phyloP scores from a whole-genome alignment of 2,888 invertebrate species.

The Philaethria dido region DNA sequence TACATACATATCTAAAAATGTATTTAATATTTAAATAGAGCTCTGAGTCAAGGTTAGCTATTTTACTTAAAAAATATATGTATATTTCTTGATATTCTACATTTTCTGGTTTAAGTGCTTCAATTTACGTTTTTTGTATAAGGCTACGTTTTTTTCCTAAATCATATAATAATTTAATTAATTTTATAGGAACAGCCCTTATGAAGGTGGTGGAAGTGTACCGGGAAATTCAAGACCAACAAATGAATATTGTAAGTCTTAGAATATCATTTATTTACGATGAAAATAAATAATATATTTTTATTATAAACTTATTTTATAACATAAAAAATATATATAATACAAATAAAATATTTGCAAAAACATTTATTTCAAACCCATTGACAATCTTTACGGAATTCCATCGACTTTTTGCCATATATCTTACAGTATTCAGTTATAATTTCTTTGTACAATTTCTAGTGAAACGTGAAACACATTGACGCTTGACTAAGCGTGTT shows the following conservation, averaged over 20 bases:
- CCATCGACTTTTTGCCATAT: not conserved
- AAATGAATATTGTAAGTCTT: constrained; percentile 96
- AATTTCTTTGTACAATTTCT: constrained; percentile 17
- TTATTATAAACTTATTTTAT: not conserved
- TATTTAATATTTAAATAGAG: too few relatives aligned
- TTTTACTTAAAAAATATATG: too few relatives aligned
- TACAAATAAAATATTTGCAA: not conserved
- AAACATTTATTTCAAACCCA: not conserved
- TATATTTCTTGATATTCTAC: too few relatives aligned
- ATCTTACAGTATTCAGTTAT: not conserved
- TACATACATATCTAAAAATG: not conserved
- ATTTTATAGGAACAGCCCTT: constrained; percentile 90
- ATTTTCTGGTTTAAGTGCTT: too few relatives aligned
- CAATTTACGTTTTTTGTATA: too few relatives aligned
- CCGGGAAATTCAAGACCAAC: constrained; percentile 96
- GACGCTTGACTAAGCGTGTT: constrained; percentile 12
- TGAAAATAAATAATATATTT: constrained; percentile 2
- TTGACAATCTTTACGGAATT: not conserved
- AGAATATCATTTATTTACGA: not conserved
- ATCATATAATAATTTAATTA: constrained; percentile 23
- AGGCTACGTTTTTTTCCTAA: too few relatives aligned
- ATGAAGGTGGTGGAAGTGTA: constrained; percentile 97
- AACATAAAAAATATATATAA: not conserved
- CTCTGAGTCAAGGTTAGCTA: too few relatives aligned
- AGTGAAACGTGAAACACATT: constrained; percentile 18